phyloP scores from a whole-genome alignment of 2,113 vertebrate genomes.

The Suncus etruscus region DNA sequence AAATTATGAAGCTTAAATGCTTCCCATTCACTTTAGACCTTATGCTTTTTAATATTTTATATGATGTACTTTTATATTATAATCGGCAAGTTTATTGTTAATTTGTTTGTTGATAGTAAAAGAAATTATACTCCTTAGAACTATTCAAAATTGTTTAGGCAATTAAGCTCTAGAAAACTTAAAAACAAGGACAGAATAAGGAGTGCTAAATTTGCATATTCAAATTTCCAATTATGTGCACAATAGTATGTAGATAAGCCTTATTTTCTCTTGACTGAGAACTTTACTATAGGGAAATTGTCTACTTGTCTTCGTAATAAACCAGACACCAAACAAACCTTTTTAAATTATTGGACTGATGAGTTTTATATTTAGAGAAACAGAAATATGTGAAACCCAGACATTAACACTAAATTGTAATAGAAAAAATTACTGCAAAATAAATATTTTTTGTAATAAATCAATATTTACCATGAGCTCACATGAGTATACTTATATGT shows the following conservation, averaged over 20 bases:
- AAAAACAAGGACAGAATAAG: slow-evolving; percentile 61
- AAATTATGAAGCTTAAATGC: neutral
- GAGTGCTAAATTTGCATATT: slow-evolving; percentile 60
- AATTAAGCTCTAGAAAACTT: slow-evolving; percentile 66
- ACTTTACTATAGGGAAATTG: slow-evolving; percentile 41
- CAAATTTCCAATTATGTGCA: slow-evolving; percentile 59
- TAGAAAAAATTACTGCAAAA: neutral
- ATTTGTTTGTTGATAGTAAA: slow-evolving; percentile 56
- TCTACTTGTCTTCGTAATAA: slow-evolving; percentile 45
- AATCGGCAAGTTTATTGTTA: neutral
- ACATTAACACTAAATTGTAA: neutral
- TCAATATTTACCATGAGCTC: neutral
- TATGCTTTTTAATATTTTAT: neutral
- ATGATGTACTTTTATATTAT: neutral
- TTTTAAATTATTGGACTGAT: neutral
- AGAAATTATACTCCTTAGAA: slow-evolving; percentile 51
- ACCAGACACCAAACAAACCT: neutral
- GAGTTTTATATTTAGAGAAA: slow-evolving; percentile 2
- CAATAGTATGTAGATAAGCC: slow-evolving; percentile 66
- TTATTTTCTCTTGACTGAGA: slow-evolving; percentile 60
- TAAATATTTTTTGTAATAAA: neutral
- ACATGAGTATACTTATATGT: neutral
- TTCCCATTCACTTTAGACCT: neutral
- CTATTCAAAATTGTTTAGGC: slow-evolving; percentile 55
- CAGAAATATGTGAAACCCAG: neutral